Percentiles rank a stretch among this genome's conserved stretches.
Evolutionary conservation across 2,888 invertebrate genomes (phyloP).

Genomic region (Eulithis prunata): DNA sequence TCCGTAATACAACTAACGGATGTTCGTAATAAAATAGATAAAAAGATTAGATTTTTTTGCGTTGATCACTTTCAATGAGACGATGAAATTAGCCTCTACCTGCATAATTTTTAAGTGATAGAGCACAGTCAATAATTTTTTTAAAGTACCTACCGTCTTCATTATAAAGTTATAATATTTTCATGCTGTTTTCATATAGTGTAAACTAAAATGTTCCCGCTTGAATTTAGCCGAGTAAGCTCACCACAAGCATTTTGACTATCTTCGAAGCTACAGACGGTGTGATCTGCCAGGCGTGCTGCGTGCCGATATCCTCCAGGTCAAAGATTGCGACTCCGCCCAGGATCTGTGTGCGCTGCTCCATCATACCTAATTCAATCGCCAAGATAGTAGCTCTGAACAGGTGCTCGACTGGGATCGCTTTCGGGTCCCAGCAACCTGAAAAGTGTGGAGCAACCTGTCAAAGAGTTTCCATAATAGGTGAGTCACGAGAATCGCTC

Average conservation of each 20-base stretch:
- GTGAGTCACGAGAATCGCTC: too few species aligned
- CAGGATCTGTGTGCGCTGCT: constrained; percentile 89
- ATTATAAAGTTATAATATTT: too few species aligned
- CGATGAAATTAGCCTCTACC: too few species aligned
- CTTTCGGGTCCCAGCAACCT: constrained; percentile 91
- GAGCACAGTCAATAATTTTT: too few species aligned
- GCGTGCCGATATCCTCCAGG: constrained; percentile 87
- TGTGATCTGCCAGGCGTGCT: constrained; percentile 90
- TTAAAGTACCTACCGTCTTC: too few species aligned
- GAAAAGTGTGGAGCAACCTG: constrained; percentile 38
- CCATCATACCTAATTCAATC: constrained; percentile 89
- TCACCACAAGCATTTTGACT: constrained; percentile 87
- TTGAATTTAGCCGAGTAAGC: not conserved
- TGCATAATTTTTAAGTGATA: too few species aligned
- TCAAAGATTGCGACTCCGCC: constrained; percentile 92
- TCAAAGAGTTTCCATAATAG: not conserved
- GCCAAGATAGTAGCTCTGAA: constrained; percentile 89
- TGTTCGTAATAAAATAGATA: not conserved
- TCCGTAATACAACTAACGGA: too few species aligned
- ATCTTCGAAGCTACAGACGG: constrained; percentile 88
- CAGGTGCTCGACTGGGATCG: constrained; percentile 86
- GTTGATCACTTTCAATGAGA: too few species aligned
- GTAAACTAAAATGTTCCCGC: too few species aligned
- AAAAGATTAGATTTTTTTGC: not conserved
- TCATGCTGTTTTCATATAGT: too few species aligned